Evolutionary conservation across 2,888 invertebrate species (phyloP), one percentile per base, ranked within the genome.

Genomic region (Osmoderma eremita): DNA sequence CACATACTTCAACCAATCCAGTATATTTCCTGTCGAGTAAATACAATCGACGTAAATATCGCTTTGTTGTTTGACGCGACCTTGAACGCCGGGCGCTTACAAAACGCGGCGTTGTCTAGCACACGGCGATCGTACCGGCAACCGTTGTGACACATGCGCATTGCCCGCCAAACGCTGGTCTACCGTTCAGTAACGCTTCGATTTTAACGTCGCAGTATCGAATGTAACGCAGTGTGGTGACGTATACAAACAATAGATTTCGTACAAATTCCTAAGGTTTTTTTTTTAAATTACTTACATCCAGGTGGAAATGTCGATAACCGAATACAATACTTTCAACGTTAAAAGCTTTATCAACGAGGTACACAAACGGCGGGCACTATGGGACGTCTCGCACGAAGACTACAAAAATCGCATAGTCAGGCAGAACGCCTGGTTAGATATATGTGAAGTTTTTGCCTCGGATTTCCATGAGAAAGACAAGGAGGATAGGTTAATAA

Each of bases 331-430:
- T 15, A 39, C 15, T 5, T 56, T 56, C 18, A 51, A 30, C 6
- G 13, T 51, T 30, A 51, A 17, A 13, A n/a, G 30, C 15, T 50
- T 63, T 38, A 63, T 63, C 20, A 13, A 50, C 0, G 63, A 63
- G 17, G 38, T 63, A 36, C 63, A 18, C 22, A 63, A 63, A 18
- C 30, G 49, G 38, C 50, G 50, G 6, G 30, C 20, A 18, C 15
- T 63, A 18, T 63, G 63, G 63, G 63, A 63, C 49, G 4, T 36
- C n/a, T 63, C 63, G 15, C 13, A 30, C 13, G 50, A 50, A 48
- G 36, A 39, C 8, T 63, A 63, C 50, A 63, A 50, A 36, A 49
- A 49, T 50, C 48, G 63, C 15, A 18, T 36, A 8, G 15, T n/a
- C 17, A 24, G 48, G 17, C 45, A 63, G 38, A 36, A 48, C 38